Conservation (phyloP, 2,113 vertebrate genomes). For the Bos indicus region DNA sequence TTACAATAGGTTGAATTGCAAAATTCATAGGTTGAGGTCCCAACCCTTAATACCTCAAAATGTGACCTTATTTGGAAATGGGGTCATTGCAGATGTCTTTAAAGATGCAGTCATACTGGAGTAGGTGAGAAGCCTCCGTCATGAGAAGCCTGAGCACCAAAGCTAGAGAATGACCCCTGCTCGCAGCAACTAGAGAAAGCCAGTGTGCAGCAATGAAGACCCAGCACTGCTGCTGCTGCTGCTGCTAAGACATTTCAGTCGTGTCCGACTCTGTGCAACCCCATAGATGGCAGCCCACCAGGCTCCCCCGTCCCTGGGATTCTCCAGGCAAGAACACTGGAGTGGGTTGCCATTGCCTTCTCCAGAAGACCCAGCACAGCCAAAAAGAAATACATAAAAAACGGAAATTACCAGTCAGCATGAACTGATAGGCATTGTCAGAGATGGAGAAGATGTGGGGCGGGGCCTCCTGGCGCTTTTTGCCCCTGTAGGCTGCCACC, state of each 20-base stretch:
- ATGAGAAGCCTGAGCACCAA: background rate
- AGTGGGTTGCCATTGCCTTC: too few species aligned
- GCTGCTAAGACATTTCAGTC: too few species aligned
- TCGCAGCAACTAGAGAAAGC: slow-evolving; percentile 4
- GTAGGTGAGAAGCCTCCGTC: background rate
- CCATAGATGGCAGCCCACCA: too few species aligned
- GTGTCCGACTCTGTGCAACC: too few species aligned
- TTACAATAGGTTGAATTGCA: background rate
- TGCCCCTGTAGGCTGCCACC: slow-evolving; percentile 83
- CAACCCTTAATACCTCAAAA: background rate
- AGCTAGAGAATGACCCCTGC: background rate
- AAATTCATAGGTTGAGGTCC: background rate
- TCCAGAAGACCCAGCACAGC: background rate
- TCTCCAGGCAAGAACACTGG: too few species aligned
- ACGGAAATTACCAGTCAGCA: slow-evolving; percentile 78
- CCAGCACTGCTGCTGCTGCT: background rate
- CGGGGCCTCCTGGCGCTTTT: slow-evolving; percentile 89
- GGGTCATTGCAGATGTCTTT: background rate
- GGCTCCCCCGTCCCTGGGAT: too few species aligned
- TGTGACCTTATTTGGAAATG: background rate
- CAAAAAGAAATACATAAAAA: background rate
- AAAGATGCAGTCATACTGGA: background rate
- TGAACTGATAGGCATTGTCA: slow-evolving; percentile 83
- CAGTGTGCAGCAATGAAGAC: background rate
- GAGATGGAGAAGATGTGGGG: slow-evolving; percentile 91